These are phyloP conservation scores for Gouania willdenowi DNA, from an alignment of 2,797 vertebrate genomes.

Conservation along the genomic window DNA sequence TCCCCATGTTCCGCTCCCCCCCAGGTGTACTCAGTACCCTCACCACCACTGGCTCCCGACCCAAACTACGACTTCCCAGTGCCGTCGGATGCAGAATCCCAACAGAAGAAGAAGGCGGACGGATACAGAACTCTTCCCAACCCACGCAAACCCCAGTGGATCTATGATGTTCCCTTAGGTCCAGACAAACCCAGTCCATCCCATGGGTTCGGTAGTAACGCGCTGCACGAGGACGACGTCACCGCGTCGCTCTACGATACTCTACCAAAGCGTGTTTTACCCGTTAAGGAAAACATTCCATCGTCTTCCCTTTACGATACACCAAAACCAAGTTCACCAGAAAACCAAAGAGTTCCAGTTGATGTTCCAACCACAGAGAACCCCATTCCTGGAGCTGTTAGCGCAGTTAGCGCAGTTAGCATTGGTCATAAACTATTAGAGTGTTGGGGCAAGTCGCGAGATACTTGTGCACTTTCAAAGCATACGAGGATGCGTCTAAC, in stretches of 20 bases:
- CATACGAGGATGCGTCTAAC: slow-evolving; percentile 43
- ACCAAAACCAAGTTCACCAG: slow-evolving; percentile 51
- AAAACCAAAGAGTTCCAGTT: slow-evolving; percentile 24
- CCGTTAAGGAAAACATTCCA: neutral
- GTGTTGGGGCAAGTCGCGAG: slow-evolving; percentile 44
- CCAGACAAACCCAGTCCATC: slow-evolving; percentile 61
- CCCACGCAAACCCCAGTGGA: slow-evolving; percentile 81
- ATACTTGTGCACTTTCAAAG: slow-evolving; percentile 29
- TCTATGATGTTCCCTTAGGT: slow-evolving; percentile 82
- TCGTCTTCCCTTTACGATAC: slow-evolving; percentile 59
- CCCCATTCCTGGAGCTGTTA: no score
- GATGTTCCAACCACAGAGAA: slow-evolving; percentile 35
- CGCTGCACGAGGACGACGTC: slow-evolving; percentile 34
- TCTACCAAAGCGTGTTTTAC: slow-evolving; percentile 25
- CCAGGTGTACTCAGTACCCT: slow-evolving; percentile 78
- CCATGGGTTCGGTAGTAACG: slow-evolving; percentile 19
- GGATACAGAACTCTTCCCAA: slow-evolving; percentile 76
- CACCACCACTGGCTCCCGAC: slow-evolving; percentile 67
- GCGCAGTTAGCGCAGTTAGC: neutral
- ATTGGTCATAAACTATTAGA: slow-evolving; percentile 54
- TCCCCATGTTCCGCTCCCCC: no score
- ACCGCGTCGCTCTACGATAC: slow-evolving; percentile 44
- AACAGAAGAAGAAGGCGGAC: slow-evolving; percentile 32
- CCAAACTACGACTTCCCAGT: slow-evolving; percentile 64
- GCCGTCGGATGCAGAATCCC: slow-evolving; percentile 37